Percentiles rank a stretch among this genome's conserved stretches.
These are phyloP conservation scores for Delphinapterus leucas DNA, from an alignment of 2,113 vertebrate species.

Conservation along the genomic window DNA sequence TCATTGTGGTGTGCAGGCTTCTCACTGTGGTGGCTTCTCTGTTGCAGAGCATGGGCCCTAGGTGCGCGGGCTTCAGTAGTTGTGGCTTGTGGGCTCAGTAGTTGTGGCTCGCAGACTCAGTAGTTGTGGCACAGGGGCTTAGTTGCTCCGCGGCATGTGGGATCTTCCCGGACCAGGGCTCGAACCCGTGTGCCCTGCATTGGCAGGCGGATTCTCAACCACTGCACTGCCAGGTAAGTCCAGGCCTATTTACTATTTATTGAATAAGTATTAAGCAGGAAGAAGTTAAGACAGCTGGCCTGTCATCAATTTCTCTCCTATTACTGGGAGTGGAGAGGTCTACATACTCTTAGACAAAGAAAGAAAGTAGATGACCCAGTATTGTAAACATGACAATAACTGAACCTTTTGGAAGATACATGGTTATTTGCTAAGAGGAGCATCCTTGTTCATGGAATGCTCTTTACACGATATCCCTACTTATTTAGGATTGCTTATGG, in stretches of 20 bases:
- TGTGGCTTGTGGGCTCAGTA: too few species aligned
- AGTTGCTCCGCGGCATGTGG: too few species aligned
- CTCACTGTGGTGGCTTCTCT: too few species aligned
- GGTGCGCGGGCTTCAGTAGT: fast-evolving
- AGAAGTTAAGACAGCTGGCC: neutral
- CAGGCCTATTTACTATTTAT: neutral
- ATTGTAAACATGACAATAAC: neutral
- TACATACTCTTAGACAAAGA: neutral
- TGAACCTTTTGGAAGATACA: neutral
- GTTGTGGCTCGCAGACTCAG: too few species aligned
- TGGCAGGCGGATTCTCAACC: too few species aligned
- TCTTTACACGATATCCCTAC: neutral
- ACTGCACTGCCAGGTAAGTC: too few species aligned
- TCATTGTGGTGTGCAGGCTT: too few species aligned
- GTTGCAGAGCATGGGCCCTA: too few species aligned
- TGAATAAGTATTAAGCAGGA: neutral
- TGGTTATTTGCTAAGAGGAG: neutral
- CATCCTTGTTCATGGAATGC: neutral
- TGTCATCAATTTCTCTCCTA: neutral
- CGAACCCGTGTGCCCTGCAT: too few species aligned
- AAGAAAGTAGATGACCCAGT: neutral
- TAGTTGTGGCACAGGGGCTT: too few species aligned
- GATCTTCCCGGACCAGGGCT: too few species aligned
- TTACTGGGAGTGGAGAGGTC: neutral
- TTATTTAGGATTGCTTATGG: neutral